Evolutionary conservation across 2,888 invertebrate species (phyloP).

Genomic region (Synanthedon myopaeformis): DNA sequence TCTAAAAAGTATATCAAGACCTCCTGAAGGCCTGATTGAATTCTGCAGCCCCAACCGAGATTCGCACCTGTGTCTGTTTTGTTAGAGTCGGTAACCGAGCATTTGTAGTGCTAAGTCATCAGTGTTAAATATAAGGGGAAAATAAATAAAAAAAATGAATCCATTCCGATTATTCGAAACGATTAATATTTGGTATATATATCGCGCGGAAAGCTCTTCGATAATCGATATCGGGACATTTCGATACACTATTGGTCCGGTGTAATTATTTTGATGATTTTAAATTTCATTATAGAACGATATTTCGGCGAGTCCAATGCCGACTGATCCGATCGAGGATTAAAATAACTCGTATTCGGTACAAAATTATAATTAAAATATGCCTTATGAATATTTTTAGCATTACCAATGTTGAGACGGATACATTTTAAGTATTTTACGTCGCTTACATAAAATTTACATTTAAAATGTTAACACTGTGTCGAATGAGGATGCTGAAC

Average conservation of each 20-base stretch:
- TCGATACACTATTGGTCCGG: neutral
- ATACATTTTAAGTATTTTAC: slow-evolving; percentile 43
- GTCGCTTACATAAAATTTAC: slow-evolving; percentile 28
- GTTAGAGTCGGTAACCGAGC: too few relatives aligned
- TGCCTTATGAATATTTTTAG: slow-evolving; percentile 33
- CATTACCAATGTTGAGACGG: slow-evolving; percentile 19
- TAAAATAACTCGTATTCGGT: slow-evolving; percentile 32
- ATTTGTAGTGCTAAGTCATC: too few relatives aligned
- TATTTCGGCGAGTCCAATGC: slow-evolving; percentile 9
- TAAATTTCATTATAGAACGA: neutral
- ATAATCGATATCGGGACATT: neutral
- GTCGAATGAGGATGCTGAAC: neutral
- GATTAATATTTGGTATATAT: neutral
- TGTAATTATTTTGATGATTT: neutral
- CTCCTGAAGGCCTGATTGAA: too few relatives aligned
- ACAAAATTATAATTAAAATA: slow-evolving; percentile 53
- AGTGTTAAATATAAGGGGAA: too few relatives aligned
- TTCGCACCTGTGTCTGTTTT: too few relatives aligned
- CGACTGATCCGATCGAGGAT: slow-evolving; percentile 29
- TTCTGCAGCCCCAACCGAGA: too few relatives aligned
- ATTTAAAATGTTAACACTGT: slow-evolving; percentile 29
- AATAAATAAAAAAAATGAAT: too few relatives aligned
- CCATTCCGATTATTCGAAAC: too few relatives aligned
- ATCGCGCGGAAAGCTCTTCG: neutral
- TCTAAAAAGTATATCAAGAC: too few relatives aligned